Conservation (phyloP, 2,797 vertebrate genomes). For the Tachyglossus aculeatus region DNA sequence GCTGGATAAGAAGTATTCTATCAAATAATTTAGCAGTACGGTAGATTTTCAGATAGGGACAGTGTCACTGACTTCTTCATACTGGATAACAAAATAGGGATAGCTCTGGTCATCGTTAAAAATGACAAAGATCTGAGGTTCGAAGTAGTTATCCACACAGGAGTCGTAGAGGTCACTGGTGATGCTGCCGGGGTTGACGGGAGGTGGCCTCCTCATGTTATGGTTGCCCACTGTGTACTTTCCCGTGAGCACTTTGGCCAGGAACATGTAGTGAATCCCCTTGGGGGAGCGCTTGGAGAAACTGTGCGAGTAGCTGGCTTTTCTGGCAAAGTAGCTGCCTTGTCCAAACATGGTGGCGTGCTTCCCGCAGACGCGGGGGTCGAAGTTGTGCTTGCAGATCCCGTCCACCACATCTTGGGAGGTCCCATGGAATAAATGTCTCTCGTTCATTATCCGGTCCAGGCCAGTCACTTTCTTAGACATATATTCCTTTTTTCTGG, state of each 20-base stretch:
- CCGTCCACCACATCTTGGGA: slow-evolving; percentile 95
- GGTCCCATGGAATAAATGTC: slow-evolving; percentile 97
- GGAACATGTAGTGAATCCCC: slow-evolving; percentile 98
- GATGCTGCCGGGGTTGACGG: slow-evolving; percentile 87
- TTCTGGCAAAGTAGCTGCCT: slow-evolving; percentile 97
- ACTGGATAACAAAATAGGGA: slow-evolving; percentile 97
- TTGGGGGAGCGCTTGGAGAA: slow-evolving; percentile 93
- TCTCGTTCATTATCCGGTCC: slow-evolving; percentile 90
- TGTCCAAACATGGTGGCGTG: slow-evolving; percentile 99
- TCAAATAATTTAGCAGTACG: slow-evolving; percentile 61
- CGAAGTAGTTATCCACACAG: slow-evolving; percentile 97
- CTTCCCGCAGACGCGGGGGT: slow-evolving; percentile 95
- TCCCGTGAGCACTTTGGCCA: slow-evolving; percentile 96
- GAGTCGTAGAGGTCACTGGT: slow-evolving; percentile 98
- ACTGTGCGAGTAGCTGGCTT: slow-evolving; percentile 96
- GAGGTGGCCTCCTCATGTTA: slow-evolving; percentile 94
- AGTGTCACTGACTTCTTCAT: slow-evolving; percentile 93
- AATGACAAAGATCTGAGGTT: slow-evolving; percentile 98
- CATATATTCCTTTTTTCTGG: slow-evolving; percentile 99
- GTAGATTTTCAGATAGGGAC: slow-evolving; percentile 83
- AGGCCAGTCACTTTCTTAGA: slow-evolving; percentile 89
- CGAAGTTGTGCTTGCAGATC: slow-evolving; percentile 99
- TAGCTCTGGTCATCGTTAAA: slow-evolving; percentile 99
- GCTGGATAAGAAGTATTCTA: slow-evolving; percentile 29
- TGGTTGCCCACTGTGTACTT: slow-evolving; percentile 95